Conservation (phyloP, 2,888 invertebrate genomes). For the Caprella mutica region DNA sequence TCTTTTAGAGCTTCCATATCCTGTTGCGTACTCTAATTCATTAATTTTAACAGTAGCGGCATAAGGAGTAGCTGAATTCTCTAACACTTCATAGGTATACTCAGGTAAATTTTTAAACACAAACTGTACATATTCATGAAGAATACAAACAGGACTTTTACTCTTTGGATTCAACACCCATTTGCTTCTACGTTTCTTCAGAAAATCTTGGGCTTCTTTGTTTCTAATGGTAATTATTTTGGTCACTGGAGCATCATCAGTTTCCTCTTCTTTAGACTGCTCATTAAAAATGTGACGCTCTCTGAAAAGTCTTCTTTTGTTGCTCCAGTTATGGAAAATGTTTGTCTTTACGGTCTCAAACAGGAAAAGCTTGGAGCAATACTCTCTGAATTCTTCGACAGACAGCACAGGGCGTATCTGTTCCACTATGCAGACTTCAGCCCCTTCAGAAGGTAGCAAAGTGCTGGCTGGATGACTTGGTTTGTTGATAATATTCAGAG, state of each 20-base stretch:
- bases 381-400: constrained; percentile 62
- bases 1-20: constrained; percentile 89
- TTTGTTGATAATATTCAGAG: background rate
- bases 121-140: constrained; percentile 95
- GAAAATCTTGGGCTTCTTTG: constrained; percentile 2
- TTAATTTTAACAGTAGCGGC: constrained; percentile 86
- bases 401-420: constrained; percentile 45
- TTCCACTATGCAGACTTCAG: background rate
- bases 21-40: constrained; percentile 84
- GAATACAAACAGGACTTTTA: constrained; percentile 85
- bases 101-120: constrained; percentile 85
- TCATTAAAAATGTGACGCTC: background rate
- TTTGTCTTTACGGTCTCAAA: constrained; percentile 72
- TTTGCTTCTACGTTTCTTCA: constrained; percentile 53
- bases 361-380: constrained; percentile 72
- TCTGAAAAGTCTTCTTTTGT: background rate
- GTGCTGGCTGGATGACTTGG: background rate
- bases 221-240: no score
- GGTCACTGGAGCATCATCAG: background rate
- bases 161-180: constrained; percentile 98
- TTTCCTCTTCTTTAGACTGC: background rate
- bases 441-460: background rate
- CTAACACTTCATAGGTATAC: constrained; percentile 82
- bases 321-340: background rate
- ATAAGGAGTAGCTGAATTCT: constrained; percentile 86